Base-by-base conservation (phyloP, 2,113 vertebrate genomes). In the Pygoscelis adeliae region DNA sequence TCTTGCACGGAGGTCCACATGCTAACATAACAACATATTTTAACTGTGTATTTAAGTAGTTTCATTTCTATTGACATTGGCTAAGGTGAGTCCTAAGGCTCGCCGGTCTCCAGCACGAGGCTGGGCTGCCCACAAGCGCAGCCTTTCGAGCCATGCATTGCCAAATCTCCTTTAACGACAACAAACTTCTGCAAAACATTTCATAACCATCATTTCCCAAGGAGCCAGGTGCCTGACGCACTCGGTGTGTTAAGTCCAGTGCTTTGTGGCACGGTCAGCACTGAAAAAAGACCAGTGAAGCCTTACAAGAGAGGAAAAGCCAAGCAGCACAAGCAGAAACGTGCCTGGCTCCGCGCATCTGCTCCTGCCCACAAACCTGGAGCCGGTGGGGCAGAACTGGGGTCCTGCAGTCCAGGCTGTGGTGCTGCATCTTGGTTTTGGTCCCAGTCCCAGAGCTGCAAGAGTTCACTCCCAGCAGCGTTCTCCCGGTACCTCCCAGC, bases 21-120 rank as follows among this genome's bases (percentile, higher is more conserved):
- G 46, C 85, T 94, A 97, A 95, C 88, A 93, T 91, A 97, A 95
- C 91, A 96, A 94, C 95, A 44, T 93, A 90, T 80, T 94, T 94
- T 94, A 97, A 91, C 80, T 59, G 88, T 52, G 87, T 95, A 91
- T 65, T 92, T 95, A 88, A 93, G 95, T 70, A 77, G 76, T 86
- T 94, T 94, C 46, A 89, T 49, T 91, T 67, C 87, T 94, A 91
- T 73, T 95, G 83, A 96, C 72, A 47, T 92, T 92, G 96, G 97
- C 97, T 83, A 79, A 95, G 71, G 87, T 65, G 53, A 88, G 77
- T 44, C 29, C 44, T 81, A 49, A 22, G 44, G 77, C 77, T 82
- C 12, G 3, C 70, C 3, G 23, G 81, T 53, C 62, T 80, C 70
- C 34, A 50, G 63, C 88, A 83, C 36, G 44, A 62, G n/a, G 42